Evolutionary conservation across 2,888 invertebrate species (phyloP), one percentile per base, ranked within the genome.

Genomic region (Drosophila seclusa): DNA sequence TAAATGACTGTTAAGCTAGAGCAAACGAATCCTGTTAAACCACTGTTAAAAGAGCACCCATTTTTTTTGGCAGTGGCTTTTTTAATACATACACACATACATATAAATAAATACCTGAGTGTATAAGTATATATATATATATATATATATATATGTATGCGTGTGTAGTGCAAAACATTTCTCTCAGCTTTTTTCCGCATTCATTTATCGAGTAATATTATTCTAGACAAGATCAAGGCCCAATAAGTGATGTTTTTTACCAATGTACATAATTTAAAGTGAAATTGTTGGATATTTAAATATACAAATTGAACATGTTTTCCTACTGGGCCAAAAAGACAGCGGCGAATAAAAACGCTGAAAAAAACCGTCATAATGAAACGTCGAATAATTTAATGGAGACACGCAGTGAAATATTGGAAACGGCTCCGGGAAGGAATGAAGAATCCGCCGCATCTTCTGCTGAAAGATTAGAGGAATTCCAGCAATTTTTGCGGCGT

Each of bases 401-500:
- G n/a, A 18, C 16, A n/a, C 27, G 8, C 18, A 49, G 5, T 27
- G 27, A 61, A 16, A 31, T 27, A 40, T 31, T 36, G 32, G 34
- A n/a, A 16, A 8, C 24, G 16, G 4, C n/a, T 40, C 18, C 16
- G 16, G 38, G 27, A 31, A 52, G 42, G 31, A 53, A 32, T 66
- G 34, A 45, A 7, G 21, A 49, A 7, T 60, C 60, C 57, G 8
- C 65, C 65, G 45, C 8, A 1, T 57, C 60, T 16, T 64, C 78
- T 21, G 70, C 71, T 31, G 70, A 71, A 10, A 77, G 79, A 38
- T 52, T 80, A 11, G 67, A 79, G 29, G 92, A 92, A 57, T 92
- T 91, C 69, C 90, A 91, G 36, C 87, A 92, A 32, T 90, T 92
- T 70, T 69, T 92, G 1, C 76, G 76, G 45, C 81, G 88, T 29